Evolutionary conservation across 1,140 invertebrate genomes (phyloP).

Genomic region (Lasioglossum albipes): DNA sequence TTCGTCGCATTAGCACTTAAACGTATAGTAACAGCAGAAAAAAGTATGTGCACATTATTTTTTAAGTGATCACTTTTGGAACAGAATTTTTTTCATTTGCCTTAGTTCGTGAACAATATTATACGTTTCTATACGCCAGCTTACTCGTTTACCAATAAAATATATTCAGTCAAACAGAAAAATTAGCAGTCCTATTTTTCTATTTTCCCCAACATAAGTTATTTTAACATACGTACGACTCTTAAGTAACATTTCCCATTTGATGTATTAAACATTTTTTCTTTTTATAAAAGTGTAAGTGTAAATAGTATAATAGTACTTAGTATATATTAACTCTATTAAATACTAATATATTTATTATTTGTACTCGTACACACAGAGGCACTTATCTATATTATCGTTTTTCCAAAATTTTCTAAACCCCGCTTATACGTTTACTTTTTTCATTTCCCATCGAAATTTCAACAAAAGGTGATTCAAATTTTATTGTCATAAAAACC

Average conservation of each 20-base stretch:
- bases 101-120: background rate
- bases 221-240: background rate
- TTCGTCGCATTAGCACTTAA: slow-evolving; percentile 51
- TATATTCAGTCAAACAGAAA: slow-evolving; percentile 18
- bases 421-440: background rate
- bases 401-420: background rate
- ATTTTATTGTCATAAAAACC: slow-evolving; percentile 21
- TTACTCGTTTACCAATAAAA: background rate
- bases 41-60: slow-evolving; percentile 22
- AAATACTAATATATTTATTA: slow-evolving; percentile 9
- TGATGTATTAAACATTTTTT: slow-evolving; percentile 1
- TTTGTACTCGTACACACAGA: background rate
- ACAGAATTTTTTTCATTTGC: background rate
- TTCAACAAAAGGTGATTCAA: background rate
- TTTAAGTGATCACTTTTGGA: background rate
- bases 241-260: slow-evolving; percentile 12
- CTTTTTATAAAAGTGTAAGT: slow-evolving; percentile 3
- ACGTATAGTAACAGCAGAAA: slow-evolving; percentile 27
- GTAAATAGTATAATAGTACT: background rate
- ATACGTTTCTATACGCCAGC: background rate
- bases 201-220: slow-evolving; percentile 6
- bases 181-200: background rate
- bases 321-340: background rate
- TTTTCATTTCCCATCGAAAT: background rate
- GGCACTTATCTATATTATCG: slow-evolving; percentile 23